These are phyloP conservation scores for Rhinolophus ferrumequinum DNA, from an alignment of 2,113 vertebrate genomes.

Conservation along the genomic window DNA sequence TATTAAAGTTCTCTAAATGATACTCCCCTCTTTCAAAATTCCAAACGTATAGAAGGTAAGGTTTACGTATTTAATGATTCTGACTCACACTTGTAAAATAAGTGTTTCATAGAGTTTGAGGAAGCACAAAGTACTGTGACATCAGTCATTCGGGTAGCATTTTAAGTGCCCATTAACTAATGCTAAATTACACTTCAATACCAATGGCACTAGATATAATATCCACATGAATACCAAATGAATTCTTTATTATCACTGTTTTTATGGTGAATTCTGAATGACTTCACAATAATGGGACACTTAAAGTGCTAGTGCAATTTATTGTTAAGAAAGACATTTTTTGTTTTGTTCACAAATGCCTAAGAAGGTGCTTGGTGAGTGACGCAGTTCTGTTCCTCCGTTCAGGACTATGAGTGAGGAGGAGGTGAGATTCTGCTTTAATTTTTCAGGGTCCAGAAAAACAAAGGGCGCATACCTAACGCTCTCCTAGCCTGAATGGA, in stretches of 20 bases:
- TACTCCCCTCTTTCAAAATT: slow-evolving; percentile 83
- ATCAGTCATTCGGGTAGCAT: slow-evolving; percentile 85
- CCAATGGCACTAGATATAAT: slow-evolving; percentile 81
- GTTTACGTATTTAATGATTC: slow-evolving; percentile 85
- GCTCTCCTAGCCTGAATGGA: not conserved
- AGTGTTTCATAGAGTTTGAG: slow-evolving; percentile 84
- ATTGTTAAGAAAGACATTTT: slow-evolving; percentile 76
- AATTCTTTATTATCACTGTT: slow-evolving; percentile 85
- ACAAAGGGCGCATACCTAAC: not conserved
- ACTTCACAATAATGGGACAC: slow-evolving; percentile 84
- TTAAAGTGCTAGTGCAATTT: slow-evolving; percentile 83
- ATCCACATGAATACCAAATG: slow-evolving; percentile 85
- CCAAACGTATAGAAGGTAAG: slow-evolving; percentile 88
- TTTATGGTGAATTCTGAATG: slow-evolving; percentile 81
- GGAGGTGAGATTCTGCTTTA: slow-evolving; percentile 56
- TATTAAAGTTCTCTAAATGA: slow-evolving; percentile 84
- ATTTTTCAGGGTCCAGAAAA: slow-evolving; percentile 53
- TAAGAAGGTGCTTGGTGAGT: slow-evolving; percentile 48
- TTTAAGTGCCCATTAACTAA: slow-evolving; percentile 89
- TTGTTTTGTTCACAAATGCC: slow-evolving; percentile 79
- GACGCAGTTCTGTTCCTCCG: slow-evolving; percentile 54
- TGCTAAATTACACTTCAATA: slow-evolving; percentile 86
- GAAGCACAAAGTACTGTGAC: slow-evolving; percentile 78
- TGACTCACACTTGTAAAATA: slow-evolving; percentile 83
- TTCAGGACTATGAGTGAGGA: slow-evolving; percentile 37